Conservation (phyloP, 2,113 vertebrate genomes). For the Athene noctua region DNA sequence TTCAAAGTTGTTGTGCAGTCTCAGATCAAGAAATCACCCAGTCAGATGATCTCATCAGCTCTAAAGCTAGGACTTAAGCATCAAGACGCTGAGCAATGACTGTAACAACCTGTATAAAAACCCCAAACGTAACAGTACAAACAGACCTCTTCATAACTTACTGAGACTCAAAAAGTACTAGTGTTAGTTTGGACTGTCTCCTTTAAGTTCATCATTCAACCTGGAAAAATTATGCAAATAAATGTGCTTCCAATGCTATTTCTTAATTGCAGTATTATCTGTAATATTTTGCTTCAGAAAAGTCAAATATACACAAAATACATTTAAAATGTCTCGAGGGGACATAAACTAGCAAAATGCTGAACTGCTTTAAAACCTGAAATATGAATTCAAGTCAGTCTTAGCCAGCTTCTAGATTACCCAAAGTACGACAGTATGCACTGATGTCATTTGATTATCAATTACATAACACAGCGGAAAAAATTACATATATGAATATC, state of each 20-base stretch:
- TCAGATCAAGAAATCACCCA: background rate
- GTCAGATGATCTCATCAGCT: background rate
- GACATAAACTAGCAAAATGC: background rate
- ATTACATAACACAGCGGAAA: background rate
- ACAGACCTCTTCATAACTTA: slow-evolving; percentile 39
- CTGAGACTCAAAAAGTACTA: slow-evolving; percentile 23
- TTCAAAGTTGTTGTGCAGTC: background rate
- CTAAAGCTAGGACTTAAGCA: background rate
- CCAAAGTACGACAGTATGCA: background rate
- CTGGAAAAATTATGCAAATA: slow-evolving; percentile 21
- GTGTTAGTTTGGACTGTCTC: slow-evolving; percentile 17
- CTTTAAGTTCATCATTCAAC: slow-evolving; percentile 36
- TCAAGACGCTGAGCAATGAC: background rate
- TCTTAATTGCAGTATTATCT: background rate
- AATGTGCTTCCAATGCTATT: slow-evolving; percentile 17
- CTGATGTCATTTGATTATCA: background rate
- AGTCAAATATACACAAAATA: background rate
- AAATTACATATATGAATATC: background rate
- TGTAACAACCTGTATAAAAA: background rate
- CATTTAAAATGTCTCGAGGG: background rate
- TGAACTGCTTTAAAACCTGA: background rate
- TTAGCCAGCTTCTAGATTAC: background rate
- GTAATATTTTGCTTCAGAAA: background rate
- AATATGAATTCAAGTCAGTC: background rate
- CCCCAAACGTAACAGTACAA: background rate